A percentile compares a stretch with the other conserved stretches of the same genome.
These are phyloP conservation scores for Pollicipes pollicipes DNA, from an alignment of 1,140 invertebrate genomes.

Conservation along the genomic window DNA sequence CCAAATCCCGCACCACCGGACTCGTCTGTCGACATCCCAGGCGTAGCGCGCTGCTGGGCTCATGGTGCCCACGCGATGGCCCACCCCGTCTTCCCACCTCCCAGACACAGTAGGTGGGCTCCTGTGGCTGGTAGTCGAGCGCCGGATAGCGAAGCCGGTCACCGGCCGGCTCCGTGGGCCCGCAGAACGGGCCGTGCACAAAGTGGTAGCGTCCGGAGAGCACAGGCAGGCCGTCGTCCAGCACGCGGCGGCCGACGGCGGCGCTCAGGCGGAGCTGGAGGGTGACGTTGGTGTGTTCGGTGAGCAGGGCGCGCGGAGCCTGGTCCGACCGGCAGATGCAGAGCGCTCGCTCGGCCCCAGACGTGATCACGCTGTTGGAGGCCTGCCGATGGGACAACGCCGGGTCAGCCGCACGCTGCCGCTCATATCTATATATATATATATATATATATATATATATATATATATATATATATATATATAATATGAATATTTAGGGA, in stretches of 20 bases:
- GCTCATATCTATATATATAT: no score
- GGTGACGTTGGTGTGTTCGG: not conserved
- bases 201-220: constrained; percentile 73
- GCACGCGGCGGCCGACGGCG: not conserved
- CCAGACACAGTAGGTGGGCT: not conserved
- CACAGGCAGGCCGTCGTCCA: constrained; percentile 33
- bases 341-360: not conserved
- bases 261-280: constrained; percentile 8
- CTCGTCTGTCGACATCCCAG: no score
- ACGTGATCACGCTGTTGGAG: not conserved
- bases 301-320: not conserved
- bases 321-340: not conserved
- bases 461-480: no score
- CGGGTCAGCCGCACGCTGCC: no score
- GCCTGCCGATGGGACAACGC: not conserved
- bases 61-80: no score
- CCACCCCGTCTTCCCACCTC: no score
- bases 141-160: not conserved
- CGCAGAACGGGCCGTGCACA: constrained; percentile 68
- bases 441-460: no score
- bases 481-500: no score
- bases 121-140: not conserved
- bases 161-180: constrained; percentile 36
- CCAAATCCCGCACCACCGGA: no score
- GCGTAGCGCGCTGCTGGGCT: no score